Base-by-base conservation (phyloP, 2,113 vertebrate species). In the Ictidomys tridecemlineatus region DNA sequence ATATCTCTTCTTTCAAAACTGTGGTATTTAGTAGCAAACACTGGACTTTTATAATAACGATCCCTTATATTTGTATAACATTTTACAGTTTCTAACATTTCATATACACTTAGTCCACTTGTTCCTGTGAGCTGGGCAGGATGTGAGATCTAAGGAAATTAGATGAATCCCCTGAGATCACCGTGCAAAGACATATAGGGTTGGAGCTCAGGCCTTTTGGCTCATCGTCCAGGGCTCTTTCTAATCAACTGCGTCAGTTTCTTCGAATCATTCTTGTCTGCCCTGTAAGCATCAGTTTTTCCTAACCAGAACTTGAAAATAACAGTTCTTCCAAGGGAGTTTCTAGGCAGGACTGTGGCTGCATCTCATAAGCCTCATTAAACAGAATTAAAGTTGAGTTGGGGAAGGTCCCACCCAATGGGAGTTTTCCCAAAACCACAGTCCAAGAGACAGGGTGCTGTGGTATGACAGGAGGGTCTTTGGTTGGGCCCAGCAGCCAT, bases 211-310 rank as follows among this genome's bases (percentile, higher is more conserved):
- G 70, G 65, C 73, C n/a, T 84, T 67, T 78, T 95, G n/a, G 48
- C 53, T 56, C 77, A 24, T 48, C 51, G 72, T 76, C 82, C 72
- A 95, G 82, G 18, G 53, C 65, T 87, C 56, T 96, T 92, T 95
- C 82, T 88, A 85, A 91, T 84, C 42, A 91, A n/a, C 24, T 73
- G 48, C 11, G 26, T 63, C 77, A 37, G 34, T 53, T 67, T 77
- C 51, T 82, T 94, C 17, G 18, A 78, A 80, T 94, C 58, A 73
- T 17, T 85, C 82, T 58, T 56, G 34, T 86, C 82, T 88, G 34
- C 65, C 51, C n/a, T 24, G 58, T 48, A 65, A 92, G 86, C 32
- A 12, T 96, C 78, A 85, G 37, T 85, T 97, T 95, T 97, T 95
- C 92, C 89, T 84, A 80, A 95, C 30, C 61, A 78, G 77, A 87